Conservation (phyloP, 2,888 invertebrate genomes). For the Acholoe squamosa region DNA sequence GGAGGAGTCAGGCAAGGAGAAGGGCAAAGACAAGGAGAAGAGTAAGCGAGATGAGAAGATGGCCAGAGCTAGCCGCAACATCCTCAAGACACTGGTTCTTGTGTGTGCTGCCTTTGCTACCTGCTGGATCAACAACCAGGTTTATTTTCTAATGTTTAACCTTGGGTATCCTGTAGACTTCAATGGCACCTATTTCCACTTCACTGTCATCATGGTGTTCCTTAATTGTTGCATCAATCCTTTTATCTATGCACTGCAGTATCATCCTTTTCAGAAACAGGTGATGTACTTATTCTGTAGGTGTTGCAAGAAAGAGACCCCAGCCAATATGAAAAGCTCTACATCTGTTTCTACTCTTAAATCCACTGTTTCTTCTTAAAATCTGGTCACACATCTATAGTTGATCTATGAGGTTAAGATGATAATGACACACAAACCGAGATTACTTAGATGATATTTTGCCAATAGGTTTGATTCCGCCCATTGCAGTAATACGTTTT, state of each 20-base stretch:
- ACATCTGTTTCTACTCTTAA: slow-evolving; percentile 28
- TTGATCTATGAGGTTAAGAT: too few relatives aligned
- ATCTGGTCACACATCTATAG: too few relatives aligned
- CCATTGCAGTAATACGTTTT: too few relatives aligned
- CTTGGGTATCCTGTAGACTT: slow-evolving; percentile 20
- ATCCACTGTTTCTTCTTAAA: neutral
- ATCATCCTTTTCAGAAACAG: slow-evolving; percentile 21
- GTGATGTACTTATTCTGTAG: neutral
- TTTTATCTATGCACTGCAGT: slow-evolving; percentile 54
- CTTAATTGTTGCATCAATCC: slow-evolving; percentile 56
- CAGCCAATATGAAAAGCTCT: neutral
- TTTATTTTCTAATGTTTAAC: slow-evolving; percentile 37
- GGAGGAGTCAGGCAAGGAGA: neutral
- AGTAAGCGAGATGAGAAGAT: slow-evolving; percentile 13
- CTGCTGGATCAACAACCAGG: slow-evolving; percentile 52
- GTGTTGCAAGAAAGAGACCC: slow-evolving; percentile 27
- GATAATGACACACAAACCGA: too few relatives aligned
- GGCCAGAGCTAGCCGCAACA: slow-evolving; percentile 45
- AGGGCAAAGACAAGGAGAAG: neutral
- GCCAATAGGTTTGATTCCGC: too few relatives aligned
- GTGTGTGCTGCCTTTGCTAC: slow-evolving; percentile 42
- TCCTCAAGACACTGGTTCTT: slow-evolving; percentile 47
- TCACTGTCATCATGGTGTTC: slow-evolving; percentile 43
- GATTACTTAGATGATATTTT: too few relatives aligned
- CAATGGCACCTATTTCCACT: slow-evolving; percentile 45